These are phyloP conservation scores for Papilio dardanus DNA, from an alignment of 1,140 invertebrate species.

Conservation along the genomic window DNA sequence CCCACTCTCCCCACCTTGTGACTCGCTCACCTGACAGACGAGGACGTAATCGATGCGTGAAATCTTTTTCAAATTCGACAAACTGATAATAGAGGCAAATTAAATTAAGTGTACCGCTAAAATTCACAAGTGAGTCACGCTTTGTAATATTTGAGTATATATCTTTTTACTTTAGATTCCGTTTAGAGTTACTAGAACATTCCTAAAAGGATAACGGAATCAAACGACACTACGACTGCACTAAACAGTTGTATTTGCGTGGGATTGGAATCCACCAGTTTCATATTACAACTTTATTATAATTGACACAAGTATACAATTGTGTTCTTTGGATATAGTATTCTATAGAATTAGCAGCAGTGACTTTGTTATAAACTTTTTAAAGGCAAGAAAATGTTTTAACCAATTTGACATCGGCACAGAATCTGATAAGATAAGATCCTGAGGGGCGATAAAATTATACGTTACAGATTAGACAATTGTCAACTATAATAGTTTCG, in stretches of 20 bases:
- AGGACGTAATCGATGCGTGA: constrained; percentile 24
- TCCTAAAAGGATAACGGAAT: neutral
- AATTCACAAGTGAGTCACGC: constrained; percentile 2
- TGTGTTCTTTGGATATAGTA: neutral
- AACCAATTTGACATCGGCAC: too few species aligned
- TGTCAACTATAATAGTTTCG: too few species aligned
- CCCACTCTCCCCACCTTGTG: neutral
- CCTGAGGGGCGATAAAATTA: too few species aligned
- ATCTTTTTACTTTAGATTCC: neutral
- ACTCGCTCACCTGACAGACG: constrained; percentile 5
- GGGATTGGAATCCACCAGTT: neutral
- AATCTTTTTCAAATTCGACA: constrained; percentile 23
- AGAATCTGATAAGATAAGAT: too few species aligned
- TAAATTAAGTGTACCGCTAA: neutral
- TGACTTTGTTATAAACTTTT: too few species aligned
- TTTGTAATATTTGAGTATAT: neutral
- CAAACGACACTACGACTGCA: neutral
- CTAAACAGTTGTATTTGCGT: constrained; percentile 5
- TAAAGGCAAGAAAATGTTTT: too few species aligned
- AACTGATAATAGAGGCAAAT: constrained; percentile 10
- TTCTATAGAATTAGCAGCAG: too few species aligned
- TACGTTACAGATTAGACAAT: too few species aligned
- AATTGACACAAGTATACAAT: neutral
- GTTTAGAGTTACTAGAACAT: neutral
- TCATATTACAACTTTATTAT: neutral